Evolutionary conservation across 2,113 vertebrate species (phyloP).

Genomic region (Ctenomys sociabilis): DNA sequence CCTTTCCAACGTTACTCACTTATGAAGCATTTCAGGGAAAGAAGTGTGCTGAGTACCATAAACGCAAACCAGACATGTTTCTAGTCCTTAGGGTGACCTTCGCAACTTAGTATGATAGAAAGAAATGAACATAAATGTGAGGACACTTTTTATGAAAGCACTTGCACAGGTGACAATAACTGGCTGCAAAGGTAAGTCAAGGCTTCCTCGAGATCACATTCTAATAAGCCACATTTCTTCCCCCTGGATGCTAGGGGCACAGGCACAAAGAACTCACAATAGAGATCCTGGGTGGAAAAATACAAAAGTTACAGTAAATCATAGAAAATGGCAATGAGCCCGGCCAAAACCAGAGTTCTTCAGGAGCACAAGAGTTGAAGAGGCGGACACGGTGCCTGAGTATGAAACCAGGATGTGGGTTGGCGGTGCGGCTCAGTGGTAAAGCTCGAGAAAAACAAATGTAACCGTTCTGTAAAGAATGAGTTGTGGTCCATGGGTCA

Average conservation of each 20-base stretch:
- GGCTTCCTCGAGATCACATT: not conserved
- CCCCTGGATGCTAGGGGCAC: not conserved
- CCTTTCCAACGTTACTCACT: not conserved
- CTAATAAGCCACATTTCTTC: not conserved
- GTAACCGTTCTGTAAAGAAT: not conserved
- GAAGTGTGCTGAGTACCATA: not conserved
- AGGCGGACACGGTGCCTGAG: accelerated
- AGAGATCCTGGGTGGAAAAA: not conserved
- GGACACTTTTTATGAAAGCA: not conserved
- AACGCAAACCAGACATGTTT: not conserved
- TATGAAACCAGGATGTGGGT: not conserved
- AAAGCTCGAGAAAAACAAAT: not conserved
- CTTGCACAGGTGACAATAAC: not conserved
- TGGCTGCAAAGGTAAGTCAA: not conserved
- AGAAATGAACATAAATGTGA: not conserved
- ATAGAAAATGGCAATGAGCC: not conserved
- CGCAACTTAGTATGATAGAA: too few species aligned
- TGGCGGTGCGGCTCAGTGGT: too few species aligned
- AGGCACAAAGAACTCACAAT: not conserved
- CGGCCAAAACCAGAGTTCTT: not conserved
- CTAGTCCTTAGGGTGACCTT: not conserved
- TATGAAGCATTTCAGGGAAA: not conserved
- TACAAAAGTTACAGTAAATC: not conserved
- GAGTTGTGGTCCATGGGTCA: not conserved
- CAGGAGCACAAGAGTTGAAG: not conserved